Percentiles rank a stretch among this genome's conserved stretches.
Conservation (phyloP, 2,888 invertebrate genomes). For the Eilema depressum region DNA sequence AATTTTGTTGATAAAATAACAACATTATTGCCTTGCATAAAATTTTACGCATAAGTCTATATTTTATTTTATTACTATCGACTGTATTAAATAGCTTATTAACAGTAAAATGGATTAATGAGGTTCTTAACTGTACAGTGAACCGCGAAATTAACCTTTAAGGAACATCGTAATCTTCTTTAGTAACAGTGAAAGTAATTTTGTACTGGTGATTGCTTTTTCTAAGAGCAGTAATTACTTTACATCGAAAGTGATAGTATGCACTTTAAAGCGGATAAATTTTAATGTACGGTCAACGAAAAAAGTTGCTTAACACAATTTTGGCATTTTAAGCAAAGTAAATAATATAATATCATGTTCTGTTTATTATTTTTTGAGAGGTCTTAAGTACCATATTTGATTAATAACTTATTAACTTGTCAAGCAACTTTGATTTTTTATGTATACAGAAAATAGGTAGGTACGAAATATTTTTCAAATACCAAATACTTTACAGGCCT, state of each 20-base stretch:
- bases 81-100: conserved; percentile 33
- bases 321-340: too few species aligned
- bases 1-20: conserved; percentile 20
- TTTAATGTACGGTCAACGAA: background rate
- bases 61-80: conserved; percentile 31
- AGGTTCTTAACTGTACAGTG: conserved; percentile 32
- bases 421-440: too few species aligned
- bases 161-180: conserved; percentile 27
- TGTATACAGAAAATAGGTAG: too few species aligned
- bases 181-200: conserved; percentile 19
- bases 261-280: background rate
- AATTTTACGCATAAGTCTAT: conserved; percentile 11
- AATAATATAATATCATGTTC: too few species aligned
- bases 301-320: too few species aligned
- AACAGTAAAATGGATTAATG: conserved; percentile 42
- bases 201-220: conserved; percentile 13
- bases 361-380: too few species aligned
- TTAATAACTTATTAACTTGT: too few species aligned
- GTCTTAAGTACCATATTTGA: too few species aligned
- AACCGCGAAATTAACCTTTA: conserved; percentile 40
- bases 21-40: conserved; percentile 31
- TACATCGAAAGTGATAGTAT: conserved; percentile 20
- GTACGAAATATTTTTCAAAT: too few species aligned
- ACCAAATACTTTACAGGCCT: background rate
- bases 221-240: conserved; percentile 11